Conservation (phyloP, 2,888 invertebrate genomes). For the Hirtodrosophila alboralis region DNA sequence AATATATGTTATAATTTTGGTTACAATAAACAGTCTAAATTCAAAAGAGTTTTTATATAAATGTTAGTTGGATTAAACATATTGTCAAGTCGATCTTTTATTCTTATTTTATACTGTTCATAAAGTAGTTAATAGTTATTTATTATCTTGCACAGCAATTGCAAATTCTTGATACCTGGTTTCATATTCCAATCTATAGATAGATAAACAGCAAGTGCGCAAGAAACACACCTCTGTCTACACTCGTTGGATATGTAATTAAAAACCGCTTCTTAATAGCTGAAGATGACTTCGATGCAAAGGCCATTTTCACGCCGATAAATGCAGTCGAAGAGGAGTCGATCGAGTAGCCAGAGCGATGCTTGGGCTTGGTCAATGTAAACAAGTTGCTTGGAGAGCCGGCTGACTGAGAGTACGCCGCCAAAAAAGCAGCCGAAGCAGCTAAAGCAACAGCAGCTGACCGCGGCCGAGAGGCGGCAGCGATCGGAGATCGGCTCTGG, state of each 20-base stretch:
- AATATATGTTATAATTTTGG: no score
- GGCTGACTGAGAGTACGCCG: slow-evolving; percentile 4
- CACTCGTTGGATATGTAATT: slow-evolving; percentile 32
- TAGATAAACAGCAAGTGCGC: slow-evolving; percentile 11
- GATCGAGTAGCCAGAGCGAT: slow-evolving; percentile 12
- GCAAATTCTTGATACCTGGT: slow-evolving; percentile 4
- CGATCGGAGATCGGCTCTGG: slow-evolving; percentile 40
- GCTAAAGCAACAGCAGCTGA: slow-evolving; percentile 34
- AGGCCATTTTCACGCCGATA: slow-evolving; percentile 35
- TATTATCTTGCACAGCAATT: background rate
- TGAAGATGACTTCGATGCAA: slow-evolving; percentile 45
- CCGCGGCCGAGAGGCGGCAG: slow-evolving; percentile 33
- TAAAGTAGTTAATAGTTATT: no score
- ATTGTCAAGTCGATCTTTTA: no score
- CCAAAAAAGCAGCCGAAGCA: slow-evolving; percentile 15
- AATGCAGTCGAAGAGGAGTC: slow-evolving; percentile 18
- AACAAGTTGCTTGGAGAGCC: slow-evolving; percentile 40
- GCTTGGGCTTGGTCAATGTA: slow-evolving; percentile 31
- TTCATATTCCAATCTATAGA: background rate
- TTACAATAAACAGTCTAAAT: no score
- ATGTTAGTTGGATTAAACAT: no score
- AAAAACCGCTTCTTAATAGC: slow-evolving; percentile 28
- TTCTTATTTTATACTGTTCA: no score
- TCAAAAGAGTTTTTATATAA: no score
- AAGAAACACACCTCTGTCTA: slow-evolving; percentile 15